Evolutionary conservation across 2,888 invertebrate genomes (phyloP).

Genomic region (Apodemia duryi): DNA sequence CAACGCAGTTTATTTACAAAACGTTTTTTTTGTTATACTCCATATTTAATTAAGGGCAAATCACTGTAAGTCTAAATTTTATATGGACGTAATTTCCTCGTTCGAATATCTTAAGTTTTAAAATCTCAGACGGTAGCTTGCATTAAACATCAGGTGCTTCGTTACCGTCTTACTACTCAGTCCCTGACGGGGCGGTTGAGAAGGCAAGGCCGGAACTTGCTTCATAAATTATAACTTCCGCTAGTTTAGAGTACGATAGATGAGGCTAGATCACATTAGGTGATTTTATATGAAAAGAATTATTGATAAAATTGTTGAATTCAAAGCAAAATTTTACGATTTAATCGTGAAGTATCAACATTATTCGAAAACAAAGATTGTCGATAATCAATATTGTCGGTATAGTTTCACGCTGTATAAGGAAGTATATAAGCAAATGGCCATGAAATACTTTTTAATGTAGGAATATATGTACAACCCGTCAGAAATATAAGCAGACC

Average conservation of each 20-base stretch:
- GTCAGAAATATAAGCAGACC: no score
- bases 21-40: no score
- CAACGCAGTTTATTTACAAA: no score
- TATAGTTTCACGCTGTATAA: no score
- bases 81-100: neutral
- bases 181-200: slow-evolving; percentile 38
- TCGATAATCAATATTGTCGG: neutral
- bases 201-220: slow-evolving; percentile 60
- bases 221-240: slow-evolving; percentile 78
- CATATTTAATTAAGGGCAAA: no score
- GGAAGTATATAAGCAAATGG: neutral
- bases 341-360: slow-evolving; percentile 1
- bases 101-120: slow-evolving; percentile 7
- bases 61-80: neutral
- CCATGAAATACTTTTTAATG: no score
- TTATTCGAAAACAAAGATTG: slow-evolving; percentile 4
- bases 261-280: slow-evolving; percentile 43
- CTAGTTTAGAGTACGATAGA: slow-evolving; percentile 63
- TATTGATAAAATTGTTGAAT: neutral
- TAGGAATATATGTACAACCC: no score
- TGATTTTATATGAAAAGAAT: slow-evolving; percentile 28
- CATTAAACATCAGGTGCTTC: slow-evolving; percentile 58
- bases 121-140: slow-evolving; percentile 53
- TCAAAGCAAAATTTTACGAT: slow-evolving; percentile 4
- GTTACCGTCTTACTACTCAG: slow-evolving; percentile 27